phyloP scores from a whole-genome alignment of 1,140 invertebrate species.

The Drosophila albomicans region DNA sequence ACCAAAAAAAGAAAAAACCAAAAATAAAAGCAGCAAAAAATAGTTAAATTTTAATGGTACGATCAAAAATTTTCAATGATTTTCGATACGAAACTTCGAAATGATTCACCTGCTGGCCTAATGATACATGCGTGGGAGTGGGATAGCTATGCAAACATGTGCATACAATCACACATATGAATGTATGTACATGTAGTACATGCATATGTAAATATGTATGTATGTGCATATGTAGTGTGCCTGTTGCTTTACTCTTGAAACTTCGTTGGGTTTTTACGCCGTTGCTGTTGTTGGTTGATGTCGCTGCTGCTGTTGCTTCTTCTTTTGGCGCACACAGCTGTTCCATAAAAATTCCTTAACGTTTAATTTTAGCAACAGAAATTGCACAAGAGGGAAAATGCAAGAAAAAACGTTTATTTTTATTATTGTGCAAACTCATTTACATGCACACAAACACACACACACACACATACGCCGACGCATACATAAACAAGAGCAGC shows the following conservation, averaged over 20 bases:
- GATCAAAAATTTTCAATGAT: constrained; percentile 31
- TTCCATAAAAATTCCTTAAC: constrained; percentile 60
- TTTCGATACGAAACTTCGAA: constrained; percentile 33
- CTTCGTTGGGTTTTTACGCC: constrained; percentile 60
- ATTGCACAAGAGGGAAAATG: constrained; percentile 53
- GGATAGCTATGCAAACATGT: constrained; percentile 44
- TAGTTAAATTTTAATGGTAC: constrained; percentile 10
- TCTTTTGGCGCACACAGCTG: constrained; percentile 66
- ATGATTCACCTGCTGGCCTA: constrained; percentile 45
- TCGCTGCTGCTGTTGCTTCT: constrained; percentile 47
- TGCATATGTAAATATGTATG: constrained; percentile 15
- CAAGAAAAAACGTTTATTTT: constrained; percentile 54
- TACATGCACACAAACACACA: constrained; percentile 41
- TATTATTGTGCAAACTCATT: constrained; percentile 60
- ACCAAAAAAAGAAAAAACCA: constrained; percentile 2
- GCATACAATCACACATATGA: background rate
- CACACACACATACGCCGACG: background rate
- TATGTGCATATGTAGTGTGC: constrained; percentile 32
- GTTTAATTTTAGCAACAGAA: constrained; percentile 60
- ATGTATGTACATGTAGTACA: background rate
- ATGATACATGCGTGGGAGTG: constrained; percentile 43
- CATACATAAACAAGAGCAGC: constrained; percentile 38
- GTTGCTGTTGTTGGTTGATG: constrained; percentile 12
- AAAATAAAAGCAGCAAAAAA: constrained; percentile 6
- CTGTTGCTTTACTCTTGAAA: constrained; percentile 68